Evolutionary conservation across 2,113 vertebrate species (phyloP), one percentile per base, ranked within the genome.

Genomic region (Trogon melanurus): DNA sequence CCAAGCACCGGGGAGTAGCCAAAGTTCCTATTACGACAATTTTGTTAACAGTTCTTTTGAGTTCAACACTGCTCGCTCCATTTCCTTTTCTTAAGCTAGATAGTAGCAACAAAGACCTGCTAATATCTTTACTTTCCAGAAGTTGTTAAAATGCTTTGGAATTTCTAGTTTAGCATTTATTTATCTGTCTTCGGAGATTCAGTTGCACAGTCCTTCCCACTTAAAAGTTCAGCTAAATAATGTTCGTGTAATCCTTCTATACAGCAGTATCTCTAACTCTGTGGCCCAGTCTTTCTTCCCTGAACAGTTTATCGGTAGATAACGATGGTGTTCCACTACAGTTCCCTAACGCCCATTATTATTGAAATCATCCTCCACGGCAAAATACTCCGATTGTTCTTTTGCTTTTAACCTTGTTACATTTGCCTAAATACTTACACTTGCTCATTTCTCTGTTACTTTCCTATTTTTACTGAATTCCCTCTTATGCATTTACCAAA

Each of bases 141-240:
- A 95, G 72, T 5, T 88, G 79, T 92, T 91, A 84, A 91, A 94
- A 84, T 70, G 32, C 56, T 86, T 84, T 67, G 51, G 69, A 74
- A 93, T 89, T 84, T 78, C 53, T 75, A 65, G 38, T 80, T 92
- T 81, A 80, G 57, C n/a, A 50, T 81, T 88, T 92, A 91, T 81
- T 93, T 95, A 87, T 93, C 84, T 84, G 73, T 81, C 80, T 95
- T 92, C 67, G 88, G 85, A 86, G 85, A 93, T 84, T 79, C 75
- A 86, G 73, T 57, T 73, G 53, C 36, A 13, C 32, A 85, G 79
- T 44, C 75, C 23, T 86, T 80, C 64, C 64, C 48, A 45, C 53
- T 88, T 80, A 65, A 13, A 47, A 92, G 45, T 79, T 91, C 79
- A 88, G 48, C 65, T 72, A 93, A 86, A 80, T 91, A 89, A 78